Base-by-base conservation (phyloP, 2,888 invertebrate species). In the Auanema sp. region DNA sequence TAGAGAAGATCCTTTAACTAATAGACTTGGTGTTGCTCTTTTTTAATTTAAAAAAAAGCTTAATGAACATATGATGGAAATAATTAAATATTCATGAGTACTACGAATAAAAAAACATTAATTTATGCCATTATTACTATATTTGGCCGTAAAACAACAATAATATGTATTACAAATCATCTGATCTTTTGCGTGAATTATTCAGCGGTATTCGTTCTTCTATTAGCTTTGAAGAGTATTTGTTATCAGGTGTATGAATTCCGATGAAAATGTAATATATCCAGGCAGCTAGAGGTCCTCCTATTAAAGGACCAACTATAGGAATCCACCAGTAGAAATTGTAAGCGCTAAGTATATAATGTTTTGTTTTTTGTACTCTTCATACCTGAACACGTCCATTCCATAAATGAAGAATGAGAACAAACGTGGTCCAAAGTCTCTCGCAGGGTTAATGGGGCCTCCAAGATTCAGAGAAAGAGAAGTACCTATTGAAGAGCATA, bases 361-460 rank as follows among this genome's bases (percentile, higher is more conserved):
- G 10, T 41, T 16, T n/a, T n/a, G 33, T 6, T 6, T 5, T 16
- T 21, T 55, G 6, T 47, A 8, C 47, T 21, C 21, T 47, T 33
- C 57, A n/a, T n/a, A 75, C 62, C 61, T 67, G 63, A 78, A 75
- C 56, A 75, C 77, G 52, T 68, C 71, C 16, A 64, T 63, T 50
- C 80, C 80, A 64, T 81, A 80, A 70, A 77, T 68, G 68, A 78
- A 68, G 58, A 41, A 67, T 33, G 74, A 70, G 68, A 80, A 78
- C 56, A 81, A 60, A 43, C 81, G 75, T 25, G 80, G 80, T 56
- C 81, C 81, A 60, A 81, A 66, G 57, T 81, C 81, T 66, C 81
- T 66, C 62, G 81, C 81, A 33, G 80, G 80, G 66, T 81, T 81
- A 68, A 81, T 77, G 52, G 76, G 76, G 62, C 71, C 76, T 50